These are phyloP conservation scores for Telmatochromis sp. DNA, from an alignment of 2,113 vertebrate genomes.

Conservation along the genomic window DNA sequence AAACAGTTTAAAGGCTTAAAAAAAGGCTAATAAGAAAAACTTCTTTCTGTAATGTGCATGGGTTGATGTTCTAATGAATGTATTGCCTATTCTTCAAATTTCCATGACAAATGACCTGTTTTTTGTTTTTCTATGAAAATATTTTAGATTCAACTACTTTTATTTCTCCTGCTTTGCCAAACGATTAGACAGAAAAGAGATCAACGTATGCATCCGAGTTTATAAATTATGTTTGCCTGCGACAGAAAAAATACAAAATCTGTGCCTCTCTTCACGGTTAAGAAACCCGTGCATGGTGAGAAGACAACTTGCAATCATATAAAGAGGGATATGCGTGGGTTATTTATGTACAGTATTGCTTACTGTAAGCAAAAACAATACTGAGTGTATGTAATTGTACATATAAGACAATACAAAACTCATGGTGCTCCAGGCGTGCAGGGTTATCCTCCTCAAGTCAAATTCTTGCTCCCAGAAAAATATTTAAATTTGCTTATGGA, in stretches of 20 bases:
- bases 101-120: not conserved
- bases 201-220: not conserved
- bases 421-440: conserved; percentile 54
- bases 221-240: not conserved
- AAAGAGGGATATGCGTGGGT: not conserved
- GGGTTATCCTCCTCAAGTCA: conserved; percentile 19
- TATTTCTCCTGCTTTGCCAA: conserved; percentile 25
- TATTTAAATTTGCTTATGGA: conserved; percentile 20
- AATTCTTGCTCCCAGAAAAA: conserved; percentile 18
- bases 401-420: conserved; percentile 6
- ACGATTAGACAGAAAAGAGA: not conserved
- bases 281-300: not conserved
- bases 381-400: conserved; percentile 19
- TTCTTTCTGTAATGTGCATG: conserved; percentile 24
- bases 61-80: conserved; percentile 34
- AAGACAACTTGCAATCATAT: not conserved
- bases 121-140: conserved; percentile 21
- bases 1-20: not conserved
- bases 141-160: not conserved
- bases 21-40: not conserved
- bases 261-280: conserved; percentile 39
- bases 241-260: not conserved
- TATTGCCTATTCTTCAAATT: conserved; percentile 25
- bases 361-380: conserved; percentile 28
- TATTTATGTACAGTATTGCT: conserved; percentile 33